Base-by-base conservation (phyloP, 2,888 invertebrate genomes). In the Mayetiola destructor region DNA sequence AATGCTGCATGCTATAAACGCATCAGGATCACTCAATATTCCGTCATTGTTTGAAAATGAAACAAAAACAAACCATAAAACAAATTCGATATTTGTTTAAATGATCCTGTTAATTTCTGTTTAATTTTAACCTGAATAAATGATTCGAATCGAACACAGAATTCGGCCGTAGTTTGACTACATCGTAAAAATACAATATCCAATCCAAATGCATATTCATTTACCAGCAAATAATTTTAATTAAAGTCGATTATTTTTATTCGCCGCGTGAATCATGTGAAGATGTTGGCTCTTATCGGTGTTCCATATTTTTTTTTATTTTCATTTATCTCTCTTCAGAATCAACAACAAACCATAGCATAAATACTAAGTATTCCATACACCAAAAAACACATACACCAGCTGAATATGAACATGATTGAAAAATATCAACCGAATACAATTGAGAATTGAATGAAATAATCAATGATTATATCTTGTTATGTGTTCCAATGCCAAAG, bases 121-220 rank as follows among this genome's bases (percentile, higher is more conserved):
- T 42, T 42, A 12, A 42, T 23, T 42, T 42, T 14, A 42, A 42
- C 42, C 42, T 42, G 42, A 42, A 42, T 42, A 42, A 42, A 42
- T 27, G 42, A 42, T 42, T 42, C 42, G 42, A 42, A 42, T 23
- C 21, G 42, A 42, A 12, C 16, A 8, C 23, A 42, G 23, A 23
- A 37, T 39, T 16, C 39, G 23, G 40, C 42, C 42, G 42, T 42
- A 21, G n/a, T 42, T 9, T 42, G 16, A 12, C 14, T 42, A 8
- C 21, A 21, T 40, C 18, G 40, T 20, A 42, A 23, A n/a, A n/a
- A n/a, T n/a, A n/a, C n/a, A n/a, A n/a, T n/a, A 12, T 16, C 39
- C 42, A 42, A 21, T 12, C 23, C 21, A 42, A 42, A 37, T n/a
- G 23, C 8, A 14, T 27, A 23, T 42, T 9, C 42, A 42, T 12